Conservation (phyloP, 2,888 invertebrate species). For the Morpho deidamia region DNA sequence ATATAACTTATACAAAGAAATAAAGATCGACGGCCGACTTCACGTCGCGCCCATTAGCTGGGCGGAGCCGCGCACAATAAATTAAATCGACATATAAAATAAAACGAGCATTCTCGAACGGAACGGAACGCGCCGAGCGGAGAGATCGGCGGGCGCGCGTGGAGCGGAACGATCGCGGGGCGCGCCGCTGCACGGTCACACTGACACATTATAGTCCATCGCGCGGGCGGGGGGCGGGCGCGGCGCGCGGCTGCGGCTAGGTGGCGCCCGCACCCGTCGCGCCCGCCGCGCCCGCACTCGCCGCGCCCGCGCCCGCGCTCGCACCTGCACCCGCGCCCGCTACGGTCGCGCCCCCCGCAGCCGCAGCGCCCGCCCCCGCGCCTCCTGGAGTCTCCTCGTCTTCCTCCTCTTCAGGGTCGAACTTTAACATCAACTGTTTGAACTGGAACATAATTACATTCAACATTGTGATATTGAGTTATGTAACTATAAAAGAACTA, state of each 20-base stretch:
- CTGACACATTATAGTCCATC: constrained; percentile 17
- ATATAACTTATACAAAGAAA: constrained; percentile 59
- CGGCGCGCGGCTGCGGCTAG: constrained; percentile 22
- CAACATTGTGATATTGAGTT: too few relatives aligned
- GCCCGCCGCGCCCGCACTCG: constrained; percentile 28
- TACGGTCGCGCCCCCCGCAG: constrained; percentile 45
- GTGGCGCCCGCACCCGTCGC: constrained; percentile 23
- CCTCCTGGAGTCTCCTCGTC: constrained; percentile 76
- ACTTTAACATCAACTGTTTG: constrained; percentile 89
- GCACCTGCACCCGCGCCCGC: constrained; percentile 28
- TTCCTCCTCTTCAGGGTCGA: constrained; percentile 88
- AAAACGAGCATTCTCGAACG: constrained; percentile 35
- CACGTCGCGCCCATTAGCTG: constrained; percentile 19
- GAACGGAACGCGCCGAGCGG: constrained; percentile 23
- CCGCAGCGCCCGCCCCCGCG: constrained; percentile 23
- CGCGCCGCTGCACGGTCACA: constrained; percentile 19
- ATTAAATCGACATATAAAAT: constrained; percentile 29
- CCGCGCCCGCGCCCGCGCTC: constrained; percentile 25
- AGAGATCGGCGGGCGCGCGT: constrained; percentile 37
- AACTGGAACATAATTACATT: constrained; percentile 73
- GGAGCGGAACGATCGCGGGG: constrained; percentile 30
- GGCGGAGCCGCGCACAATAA: constrained; percentile 34
- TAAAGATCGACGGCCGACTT: constrained; percentile 32
- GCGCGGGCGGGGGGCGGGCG: constrained; percentile 32
- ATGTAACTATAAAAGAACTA: too few relatives aligned